Percentiles rank a stretch among this genome's conserved stretches.
These are phyloP conservation scores for Lithobates pipiens DNA, from an alignment of 2,797 vertebrate genomes.

Conservation along the genomic window DNA sequence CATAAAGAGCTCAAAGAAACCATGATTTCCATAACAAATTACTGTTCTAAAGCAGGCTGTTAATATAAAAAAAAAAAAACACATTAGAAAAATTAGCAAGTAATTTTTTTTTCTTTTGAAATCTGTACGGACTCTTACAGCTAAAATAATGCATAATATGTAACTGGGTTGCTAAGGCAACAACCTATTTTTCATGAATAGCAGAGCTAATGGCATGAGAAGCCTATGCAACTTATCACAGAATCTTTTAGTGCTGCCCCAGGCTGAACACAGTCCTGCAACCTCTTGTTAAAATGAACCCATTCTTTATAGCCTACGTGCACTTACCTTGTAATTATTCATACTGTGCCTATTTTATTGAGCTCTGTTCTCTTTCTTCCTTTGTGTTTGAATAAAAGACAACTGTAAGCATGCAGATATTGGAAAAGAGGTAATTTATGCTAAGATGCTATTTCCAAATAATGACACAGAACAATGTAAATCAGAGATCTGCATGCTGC, in stretches of 20 bases:
- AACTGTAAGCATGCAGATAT: constrained; percentile 52
- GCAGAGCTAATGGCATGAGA: constrained; percentile 60
- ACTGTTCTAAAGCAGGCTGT: constrained; percentile 29
- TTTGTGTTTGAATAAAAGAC: constrained; percentile 52
- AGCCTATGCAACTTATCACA: constrained; percentile 57
- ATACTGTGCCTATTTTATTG: constrained; percentile 57
- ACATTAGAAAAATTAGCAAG: constrained; percentile 40
- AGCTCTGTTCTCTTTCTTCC: constrained; percentile 47
- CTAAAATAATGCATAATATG: constrained; percentile 61
- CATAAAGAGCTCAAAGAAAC: constrained; percentile 54
- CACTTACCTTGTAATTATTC: constrained; percentile 62
- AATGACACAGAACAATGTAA: constrained; percentile 40
- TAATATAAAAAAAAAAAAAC: constrained; percentile 32
- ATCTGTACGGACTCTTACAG: constrained; percentile 53
- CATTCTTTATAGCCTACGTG: constrained; percentile 55
- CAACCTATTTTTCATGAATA: constrained; percentile 64
- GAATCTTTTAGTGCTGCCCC: constrained; percentile 61
- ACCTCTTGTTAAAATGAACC: constrained; percentile 61
- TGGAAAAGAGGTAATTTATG: constrained; percentile 41
- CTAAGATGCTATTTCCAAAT: constrained; percentile 41
- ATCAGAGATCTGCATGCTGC: neutral
- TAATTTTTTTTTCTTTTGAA: constrained; percentile 50
- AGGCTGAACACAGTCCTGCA: constrained; percentile 54
- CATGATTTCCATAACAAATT: constrained; percentile 41
- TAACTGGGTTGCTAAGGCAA: constrained; percentile 61